A percentile compares a stretch with the other conserved stretches of the same genome.
These are phyloP conservation scores for Seriola quinqueradiata DNA, from an alignment of 2,113 vertebrate genomes.

Conservation along the genomic window DNA sequence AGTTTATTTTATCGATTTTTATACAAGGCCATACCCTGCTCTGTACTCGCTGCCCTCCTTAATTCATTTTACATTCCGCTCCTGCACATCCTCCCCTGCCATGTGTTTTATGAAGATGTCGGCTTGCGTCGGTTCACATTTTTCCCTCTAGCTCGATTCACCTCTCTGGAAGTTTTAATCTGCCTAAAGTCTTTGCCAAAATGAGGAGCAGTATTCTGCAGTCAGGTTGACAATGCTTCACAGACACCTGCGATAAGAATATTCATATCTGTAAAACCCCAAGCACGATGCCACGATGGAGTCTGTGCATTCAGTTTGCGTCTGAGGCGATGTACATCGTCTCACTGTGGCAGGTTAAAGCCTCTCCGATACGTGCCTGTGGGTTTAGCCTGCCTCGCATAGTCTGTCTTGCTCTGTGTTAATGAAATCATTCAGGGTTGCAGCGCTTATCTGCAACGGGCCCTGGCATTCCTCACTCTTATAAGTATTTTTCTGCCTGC, in stretches of 20 bases:
- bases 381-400: conserved; percentile 38
- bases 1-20: conserved; percentile 44
- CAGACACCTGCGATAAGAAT: conserved; percentile 3
- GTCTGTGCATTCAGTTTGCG: conserved; percentile 1
- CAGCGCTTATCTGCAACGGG: conserved; percentile 45
- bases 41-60: neutral
- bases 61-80: conserved; percentile 38
- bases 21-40: conserved; percentile 4
- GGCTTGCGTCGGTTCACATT: conserved; percentile 1
- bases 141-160: neutral
- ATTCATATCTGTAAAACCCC: conserved; percentile 4
- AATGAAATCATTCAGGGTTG: conserved; percentile 65
- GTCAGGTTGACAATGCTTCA: neutral
- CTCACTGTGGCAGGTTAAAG: conserved; percentile 38
- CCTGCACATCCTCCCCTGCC: neutral
- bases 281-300: neutral
- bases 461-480: neutral
- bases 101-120: conserved; percentile 11
- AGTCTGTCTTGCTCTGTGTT: conserved; percentile 30
- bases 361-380: conserved; percentile 23
- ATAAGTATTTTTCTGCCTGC: conserved; percentile 48
- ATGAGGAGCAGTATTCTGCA: neutral
- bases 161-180: conserved; percentile 34
- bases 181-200: neutral
- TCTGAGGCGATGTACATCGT: conserved; percentile 20